Evolutionary conservation across 2,113 vertebrate species (phyloP).

Genomic region (Telmatochromis brichardi): DNA sequence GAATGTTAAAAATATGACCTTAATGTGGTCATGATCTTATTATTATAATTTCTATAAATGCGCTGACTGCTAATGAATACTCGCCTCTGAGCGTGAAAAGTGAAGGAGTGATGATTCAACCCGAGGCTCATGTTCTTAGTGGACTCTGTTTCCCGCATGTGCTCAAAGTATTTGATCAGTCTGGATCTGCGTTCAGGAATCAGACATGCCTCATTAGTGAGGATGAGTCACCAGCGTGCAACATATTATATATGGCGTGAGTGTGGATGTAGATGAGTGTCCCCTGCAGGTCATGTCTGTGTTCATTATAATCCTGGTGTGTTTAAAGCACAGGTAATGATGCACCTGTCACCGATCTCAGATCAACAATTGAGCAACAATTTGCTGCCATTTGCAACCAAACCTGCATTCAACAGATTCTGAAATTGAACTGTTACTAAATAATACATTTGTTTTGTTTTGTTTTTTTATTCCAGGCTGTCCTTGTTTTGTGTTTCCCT

Average conservation of each 20-base stretch:
- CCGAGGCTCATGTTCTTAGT: not conserved
- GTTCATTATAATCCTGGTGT: not conserved
- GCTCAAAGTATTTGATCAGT: not conserved
- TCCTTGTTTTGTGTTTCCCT: not conserved
- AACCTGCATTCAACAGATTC: not conserved
- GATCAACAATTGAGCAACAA: not conserved
- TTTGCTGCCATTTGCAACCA: not conserved
- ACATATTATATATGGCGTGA: not conserved
- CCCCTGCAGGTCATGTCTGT: not conserved
- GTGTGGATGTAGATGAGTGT: not conserved
- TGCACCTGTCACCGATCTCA: not conserved
- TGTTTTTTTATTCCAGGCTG: not conserved
- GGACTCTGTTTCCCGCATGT: not conserved
- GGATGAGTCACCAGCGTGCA: constrained; percentile 9
- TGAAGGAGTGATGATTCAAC: not conserved
- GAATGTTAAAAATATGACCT: not conserved
- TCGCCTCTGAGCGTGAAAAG: not conserved
- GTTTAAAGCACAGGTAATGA: constrained; percentile 7
- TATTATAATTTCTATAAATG: not conserved
- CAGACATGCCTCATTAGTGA: constrained; percentile 15
- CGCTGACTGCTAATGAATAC: not conserved
- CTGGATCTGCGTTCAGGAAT: not conserved
- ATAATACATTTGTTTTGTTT: not conserved
- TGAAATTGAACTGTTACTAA: not conserved
- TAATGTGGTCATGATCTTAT: not conserved